A percentile compares a stretch with the other conserved stretches of the same genome.
Evolutionary conservation across 2,797 vertebrate species (phyloP).

Genomic region (Hipposideros larvatus): DNA sequence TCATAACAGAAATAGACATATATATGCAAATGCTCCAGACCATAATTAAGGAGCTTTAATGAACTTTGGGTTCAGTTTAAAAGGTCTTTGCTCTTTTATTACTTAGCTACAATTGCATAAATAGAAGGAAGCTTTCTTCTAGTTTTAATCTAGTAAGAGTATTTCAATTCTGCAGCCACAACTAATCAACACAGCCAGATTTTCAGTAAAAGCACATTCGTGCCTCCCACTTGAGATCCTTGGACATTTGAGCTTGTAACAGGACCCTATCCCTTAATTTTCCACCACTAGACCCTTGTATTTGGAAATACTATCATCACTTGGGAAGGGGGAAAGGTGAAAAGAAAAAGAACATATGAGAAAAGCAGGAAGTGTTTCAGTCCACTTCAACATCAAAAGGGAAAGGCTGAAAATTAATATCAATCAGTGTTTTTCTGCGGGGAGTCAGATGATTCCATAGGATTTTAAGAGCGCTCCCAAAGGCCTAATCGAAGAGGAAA

Average conservation of each 20-base stretch:
- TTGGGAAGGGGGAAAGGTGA: neutral
- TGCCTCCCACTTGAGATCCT: neutral
- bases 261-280: neutral
- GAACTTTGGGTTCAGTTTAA: slow-evolving; percentile 2
- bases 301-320: slow-evolving; percentile 10
- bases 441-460: slow-evolving; percentile 10
- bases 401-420: slow-evolving; percentile 40
- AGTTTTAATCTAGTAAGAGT: neutral
- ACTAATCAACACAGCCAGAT: neutral
- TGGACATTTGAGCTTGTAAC: neutral
- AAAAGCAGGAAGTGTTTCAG: slow-evolving; percentile 48
- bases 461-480: slow-evolving; percentile 27
- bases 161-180: neutral
- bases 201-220: neutral
- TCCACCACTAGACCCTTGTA: neutral
- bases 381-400: slow-evolving; percentile 26
- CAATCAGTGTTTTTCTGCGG: slow-evolving; percentile 53
- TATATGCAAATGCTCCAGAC: neutral
- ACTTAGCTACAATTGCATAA: neutral
- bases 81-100: neutral
- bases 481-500: slow-evolving; percentile 57
- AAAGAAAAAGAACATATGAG: neutral
- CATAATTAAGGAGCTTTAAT: neutral
- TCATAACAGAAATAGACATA: neutral
- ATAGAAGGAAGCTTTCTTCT: neutral